Conservation (phyloP, 2,797 vertebrate genomes). For the Anguilla marmorata region DNA sequence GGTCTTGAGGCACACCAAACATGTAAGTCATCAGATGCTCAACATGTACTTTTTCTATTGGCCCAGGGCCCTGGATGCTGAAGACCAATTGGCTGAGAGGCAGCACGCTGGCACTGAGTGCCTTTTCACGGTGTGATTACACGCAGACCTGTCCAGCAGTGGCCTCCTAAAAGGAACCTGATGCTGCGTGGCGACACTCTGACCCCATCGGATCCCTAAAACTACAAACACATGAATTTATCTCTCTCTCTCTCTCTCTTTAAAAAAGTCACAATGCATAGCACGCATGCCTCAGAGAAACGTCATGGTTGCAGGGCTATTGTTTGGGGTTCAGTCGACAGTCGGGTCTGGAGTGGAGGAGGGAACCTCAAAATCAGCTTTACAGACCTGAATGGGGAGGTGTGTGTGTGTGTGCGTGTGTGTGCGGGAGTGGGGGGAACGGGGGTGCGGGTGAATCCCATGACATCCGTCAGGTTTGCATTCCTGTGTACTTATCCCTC, state of each 20-base stretch:
- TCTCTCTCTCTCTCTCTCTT: background rate
- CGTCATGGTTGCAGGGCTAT: too few species aligned
- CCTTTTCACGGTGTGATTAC: background rate
- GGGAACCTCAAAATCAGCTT: too few species aligned
- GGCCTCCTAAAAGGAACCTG: conserved; percentile 1
- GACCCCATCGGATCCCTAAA: background rate
- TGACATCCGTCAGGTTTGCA: background rate
- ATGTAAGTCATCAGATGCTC: background rate
- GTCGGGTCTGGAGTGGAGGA: too few species aligned
- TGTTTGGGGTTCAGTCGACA: too few species aligned
- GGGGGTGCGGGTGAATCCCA: background rate
- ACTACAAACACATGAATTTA: background rate
- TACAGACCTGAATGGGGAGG: too few species aligned
- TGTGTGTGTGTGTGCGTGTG: too few species aligned
- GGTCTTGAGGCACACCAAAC: background rate
- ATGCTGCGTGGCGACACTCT: background rate
- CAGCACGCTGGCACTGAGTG: background rate
- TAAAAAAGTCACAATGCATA: conserved; percentile 5
- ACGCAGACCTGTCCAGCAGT: background rate
- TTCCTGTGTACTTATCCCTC: background rate
- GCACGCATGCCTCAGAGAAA: background rate
- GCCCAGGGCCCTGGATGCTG: background rate
- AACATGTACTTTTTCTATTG: background rate
- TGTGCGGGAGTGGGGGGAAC: fast-evolving
- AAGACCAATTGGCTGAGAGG: background rate